phyloP scores from a whole-genome alignment of 2,797 vertebrate species.

The Anguilla anguilla region DNA sequence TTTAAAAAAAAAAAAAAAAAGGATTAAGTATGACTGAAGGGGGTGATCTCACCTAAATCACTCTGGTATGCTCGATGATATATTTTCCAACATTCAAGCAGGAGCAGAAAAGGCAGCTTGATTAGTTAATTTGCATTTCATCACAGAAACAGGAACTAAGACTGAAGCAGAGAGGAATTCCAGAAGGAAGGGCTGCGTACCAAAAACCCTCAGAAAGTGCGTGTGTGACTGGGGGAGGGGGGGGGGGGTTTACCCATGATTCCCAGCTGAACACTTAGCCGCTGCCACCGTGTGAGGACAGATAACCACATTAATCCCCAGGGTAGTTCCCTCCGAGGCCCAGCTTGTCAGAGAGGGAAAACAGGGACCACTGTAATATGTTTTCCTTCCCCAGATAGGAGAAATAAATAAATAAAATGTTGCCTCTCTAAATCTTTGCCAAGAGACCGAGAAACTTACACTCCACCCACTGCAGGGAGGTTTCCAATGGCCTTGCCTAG shows the following conservation, averaged over 20 bases:
- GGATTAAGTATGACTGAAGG: not conserved
- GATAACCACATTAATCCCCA: constrained; percentile 7
- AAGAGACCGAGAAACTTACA: not conserved
- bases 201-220: not conserved
- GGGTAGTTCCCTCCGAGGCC: not conserved
- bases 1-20: not conserved
- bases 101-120: not conserved
- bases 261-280: not conserved
- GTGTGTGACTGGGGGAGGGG: not conserved
- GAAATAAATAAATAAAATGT: not conserved
- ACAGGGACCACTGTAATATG: not conserved
- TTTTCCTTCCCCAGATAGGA: not conserved
- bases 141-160: constrained; percentile 38
- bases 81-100: not conserved
- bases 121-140: not conserved
- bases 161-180: not conserved
- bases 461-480: not conserved
- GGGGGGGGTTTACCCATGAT: not conserved
- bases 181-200: not conserved
- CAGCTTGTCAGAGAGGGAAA: not conserved
- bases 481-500: not conserved
- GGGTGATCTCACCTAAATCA: not conserved
- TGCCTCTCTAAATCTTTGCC: not conserved
- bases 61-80: not conserved
- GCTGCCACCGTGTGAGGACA: not conserved